Base-by-base conservation (phyloP, 2,797 vertebrate species). In the Xenopus petersii region DNA sequence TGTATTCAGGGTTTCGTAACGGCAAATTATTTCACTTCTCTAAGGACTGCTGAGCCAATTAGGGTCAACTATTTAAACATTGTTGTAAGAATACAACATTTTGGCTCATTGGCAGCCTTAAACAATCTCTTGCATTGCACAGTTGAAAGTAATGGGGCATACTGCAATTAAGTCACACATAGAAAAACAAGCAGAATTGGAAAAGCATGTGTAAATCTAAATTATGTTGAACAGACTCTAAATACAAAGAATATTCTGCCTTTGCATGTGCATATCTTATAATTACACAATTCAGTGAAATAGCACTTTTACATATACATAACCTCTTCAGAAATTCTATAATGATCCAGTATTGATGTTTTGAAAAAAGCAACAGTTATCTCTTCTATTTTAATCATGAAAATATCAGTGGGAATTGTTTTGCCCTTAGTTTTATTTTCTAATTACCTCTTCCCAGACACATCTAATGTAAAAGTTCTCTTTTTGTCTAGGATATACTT, bases 51-150 rank as follows among this genome's bases (percentile, higher is more conserved):
- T 16, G 65, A 49, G 36, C 65, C 59, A 73, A 73, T 79, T 74
- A 73, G 46, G 51, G 60, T 69, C 68, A 60, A 70, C 4, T 33
- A 36, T 68, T 67, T 68, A 36, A 48, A 73, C 65, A 78, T 49
- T 33, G 60, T 26, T 69, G 55, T 69, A 68, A 69, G 71, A 68
- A 55, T 60, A 66, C 67, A 75, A 59, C 75, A 73, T 72, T 73
- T 61, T 74, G 76, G 70, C 76, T 74, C 76, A 74, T 73, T 79
- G 66, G 61, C 71, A 65, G 59, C 63, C 65, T 73, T 13, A 73
- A 78, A 73, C 76, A 78, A 67, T 64, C 51, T 26, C 12, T 54
- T 64, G n/a, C 24, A 42, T 42, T 42, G n/a, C 49, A 56, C 59
- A 42, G 48, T 47, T 58, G 67, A 67, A 67, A 78, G 76, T 69